Evolutionary conservation across 2,888 invertebrate genomes (phyloP).

Genomic region (Myopa tessellatipennis): DNA sequence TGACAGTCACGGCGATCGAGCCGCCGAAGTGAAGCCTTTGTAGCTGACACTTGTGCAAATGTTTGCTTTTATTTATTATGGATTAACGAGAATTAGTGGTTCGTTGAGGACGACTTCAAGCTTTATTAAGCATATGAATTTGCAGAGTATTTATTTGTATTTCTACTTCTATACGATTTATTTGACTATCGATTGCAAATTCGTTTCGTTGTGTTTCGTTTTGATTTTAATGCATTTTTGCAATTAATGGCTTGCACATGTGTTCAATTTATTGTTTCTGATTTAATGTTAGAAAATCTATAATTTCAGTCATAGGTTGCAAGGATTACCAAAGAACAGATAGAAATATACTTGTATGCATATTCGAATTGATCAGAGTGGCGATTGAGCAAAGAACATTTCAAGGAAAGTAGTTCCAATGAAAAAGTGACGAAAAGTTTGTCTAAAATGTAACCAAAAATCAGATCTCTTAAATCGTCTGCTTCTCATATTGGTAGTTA

Average conservation of each 20-base stretch:
- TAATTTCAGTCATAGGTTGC: no score
- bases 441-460: no score
- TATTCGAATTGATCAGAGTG: no score
- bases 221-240: constrained; percentile 27
- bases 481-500: no score
- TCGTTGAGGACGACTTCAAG: neutral
- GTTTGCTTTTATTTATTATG: constrained; percentile 5
- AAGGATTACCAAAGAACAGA: no score
- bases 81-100: constrained; percentile 26
- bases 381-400: no score
- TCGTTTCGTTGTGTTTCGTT: neutral
- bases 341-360: no score
- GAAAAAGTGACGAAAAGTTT: no score
- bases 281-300: no score
- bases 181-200: neutral
- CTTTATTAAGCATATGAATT: neutral
- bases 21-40: neutral
- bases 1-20: neutral
- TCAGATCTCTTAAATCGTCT: no score
- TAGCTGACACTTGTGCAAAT: constrained; percentile 11
- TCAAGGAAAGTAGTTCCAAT: no score
- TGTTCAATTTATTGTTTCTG: neutral
- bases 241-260: constrained; percentile 19
- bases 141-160: neutral
- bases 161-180: neutral